phyloP scores from a whole-genome alignment of 1,140 invertebrate genomes.

The Euschistus heros region DNA sequence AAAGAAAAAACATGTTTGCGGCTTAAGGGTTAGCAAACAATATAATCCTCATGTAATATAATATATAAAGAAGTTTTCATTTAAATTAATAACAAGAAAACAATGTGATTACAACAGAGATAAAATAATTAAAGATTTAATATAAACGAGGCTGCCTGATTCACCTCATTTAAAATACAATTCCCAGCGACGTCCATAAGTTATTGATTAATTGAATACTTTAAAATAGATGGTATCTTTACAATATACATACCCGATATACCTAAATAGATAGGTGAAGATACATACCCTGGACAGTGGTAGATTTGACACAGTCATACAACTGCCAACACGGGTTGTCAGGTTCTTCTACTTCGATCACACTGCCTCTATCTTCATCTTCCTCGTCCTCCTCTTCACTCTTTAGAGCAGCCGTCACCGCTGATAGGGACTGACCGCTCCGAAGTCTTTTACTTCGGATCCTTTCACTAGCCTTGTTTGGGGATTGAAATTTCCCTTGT shows the following conservation, averaged over 20 bases:
- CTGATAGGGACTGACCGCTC: slow-evolving; percentile 41
- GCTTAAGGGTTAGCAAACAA: slow-evolving; percentile 4
- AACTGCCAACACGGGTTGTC: slow-evolving; percentile 71
- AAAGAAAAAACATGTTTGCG: slow-evolving; percentile 15
- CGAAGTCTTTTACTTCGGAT: slow-evolving; percentile 41
- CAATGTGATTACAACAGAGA: too few relatives aligned
- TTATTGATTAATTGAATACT: too few relatives aligned
- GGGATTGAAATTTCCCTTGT: slow-evolving; percentile 37
- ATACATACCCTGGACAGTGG: slow-evolving; percentile 39
- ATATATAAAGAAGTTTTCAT: too few relatives aligned
- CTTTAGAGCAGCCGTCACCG: slow-evolving; percentile 47
- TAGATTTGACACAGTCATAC: slow-evolving; percentile 62
- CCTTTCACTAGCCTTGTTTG: slow-evolving; percentile 45
- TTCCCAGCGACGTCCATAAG: too few relatives aligned
- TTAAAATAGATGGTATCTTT: too few relatives aligned
- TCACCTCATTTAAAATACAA: too few relatives aligned
- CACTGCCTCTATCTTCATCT: slow-evolving; percentile 51
- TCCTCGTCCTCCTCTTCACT: slow-evolving; percentile 45
- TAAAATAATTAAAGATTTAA: too few relatives aligned
- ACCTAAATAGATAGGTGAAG: too few relatives aligned
- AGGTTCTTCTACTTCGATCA: slow-evolving; percentile 48
- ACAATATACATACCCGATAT: too few relatives aligned
- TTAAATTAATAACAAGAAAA: too few relatives aligned
- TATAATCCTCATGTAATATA: too few relatives aligned
- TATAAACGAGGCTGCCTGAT: too few relatives aligned